Conservation (phyloP, 2,888 invertebrate genomes). For the Myathropa florea region DNA sequence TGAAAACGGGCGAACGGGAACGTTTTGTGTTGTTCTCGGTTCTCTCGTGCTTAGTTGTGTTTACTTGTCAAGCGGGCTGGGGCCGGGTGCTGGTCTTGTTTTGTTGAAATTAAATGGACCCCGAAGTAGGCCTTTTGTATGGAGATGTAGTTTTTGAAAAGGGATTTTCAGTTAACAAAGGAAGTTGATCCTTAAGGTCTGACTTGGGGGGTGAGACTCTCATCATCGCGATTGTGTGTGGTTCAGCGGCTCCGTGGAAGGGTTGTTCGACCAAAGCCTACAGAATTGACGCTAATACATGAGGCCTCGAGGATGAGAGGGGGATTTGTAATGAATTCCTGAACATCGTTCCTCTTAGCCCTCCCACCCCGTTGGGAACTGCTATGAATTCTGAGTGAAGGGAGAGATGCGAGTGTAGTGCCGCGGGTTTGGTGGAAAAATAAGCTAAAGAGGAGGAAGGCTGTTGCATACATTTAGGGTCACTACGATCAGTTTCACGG, state of each 20-base stretch:
- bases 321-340: too few species aligned
- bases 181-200: not conserved
- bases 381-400: too few species aligned
- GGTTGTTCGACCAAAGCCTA: not conserved
- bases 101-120: conserved; percentile 10
- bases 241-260: not conserved
- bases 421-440: too few species aligned
- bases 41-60: not conserved
- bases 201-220: not conserved
- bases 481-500: too few species aligned
- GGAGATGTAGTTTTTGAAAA: not conserved
- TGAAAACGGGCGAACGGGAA: not conserved
- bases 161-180: not conserved
- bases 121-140: conserved; percentile 8
- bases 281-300: not conserved
- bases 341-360: too few species aligned
- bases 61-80: not conserved
- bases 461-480: too few species aligned
- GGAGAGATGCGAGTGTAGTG: too few species aligned
- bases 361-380: too few species aligned
- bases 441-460: too few species aligned
- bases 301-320: not conserved
- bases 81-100: not conserved
- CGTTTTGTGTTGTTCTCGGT: not conserved
- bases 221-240: not conserved